Evolutionary conservation across 2,888 invertebrate genomes (phyloP).

Genomic region (Phoronis australis): DNA sequence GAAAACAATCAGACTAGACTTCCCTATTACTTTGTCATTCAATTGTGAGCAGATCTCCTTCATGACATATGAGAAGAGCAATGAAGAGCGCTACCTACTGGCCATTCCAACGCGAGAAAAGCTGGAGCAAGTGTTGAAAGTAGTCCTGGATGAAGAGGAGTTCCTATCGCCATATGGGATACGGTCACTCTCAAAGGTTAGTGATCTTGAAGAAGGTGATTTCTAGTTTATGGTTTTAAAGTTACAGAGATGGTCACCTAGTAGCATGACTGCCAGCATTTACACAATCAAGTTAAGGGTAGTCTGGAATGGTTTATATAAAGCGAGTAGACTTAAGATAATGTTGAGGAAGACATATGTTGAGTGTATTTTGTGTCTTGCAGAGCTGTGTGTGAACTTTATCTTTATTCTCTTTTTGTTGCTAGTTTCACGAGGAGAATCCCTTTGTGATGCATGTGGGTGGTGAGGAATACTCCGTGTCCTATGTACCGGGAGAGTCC

Average conservation of each 20-base stretch:
- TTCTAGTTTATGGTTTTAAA: too few species aligned
- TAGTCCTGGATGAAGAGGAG: slow-evolving; percentile 47
- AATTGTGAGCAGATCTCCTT: neutral
- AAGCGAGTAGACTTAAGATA: too few species aligned
- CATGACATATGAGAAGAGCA: neutral
- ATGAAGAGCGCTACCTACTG: slow-evolving; percentile 27
- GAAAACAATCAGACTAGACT: neutral
- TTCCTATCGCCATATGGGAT: slow-evolving; percentile 50
- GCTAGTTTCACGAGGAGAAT: slow-evolving; percentile 32
- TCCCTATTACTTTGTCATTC: neutral
- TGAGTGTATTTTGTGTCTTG: neutral
- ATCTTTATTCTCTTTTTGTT: neutral
- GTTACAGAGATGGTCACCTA: too few species aligned
- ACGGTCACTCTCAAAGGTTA: slow-evolving; percentile 50
- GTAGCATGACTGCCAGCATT: too few species aligned
- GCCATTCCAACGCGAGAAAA: slow-evolving; percentile 37
- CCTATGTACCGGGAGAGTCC: slow-evolving; percentile 50
- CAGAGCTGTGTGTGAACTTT: neutral
- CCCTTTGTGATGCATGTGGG: slow-evolving; percentile 34
- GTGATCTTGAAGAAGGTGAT: too few species aligned
- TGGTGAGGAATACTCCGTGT: slow-evolving; percentile 23
- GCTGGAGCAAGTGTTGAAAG: slow-evolving; percentile 34
- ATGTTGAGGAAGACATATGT: too few species aligned
- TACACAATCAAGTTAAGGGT: too few species aligned
- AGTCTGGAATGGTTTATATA: too few species aligned